Base-by-base conservation (phyloP, 1,140 invertebrate genomes). In the Nixonia krombeini region DNA sequence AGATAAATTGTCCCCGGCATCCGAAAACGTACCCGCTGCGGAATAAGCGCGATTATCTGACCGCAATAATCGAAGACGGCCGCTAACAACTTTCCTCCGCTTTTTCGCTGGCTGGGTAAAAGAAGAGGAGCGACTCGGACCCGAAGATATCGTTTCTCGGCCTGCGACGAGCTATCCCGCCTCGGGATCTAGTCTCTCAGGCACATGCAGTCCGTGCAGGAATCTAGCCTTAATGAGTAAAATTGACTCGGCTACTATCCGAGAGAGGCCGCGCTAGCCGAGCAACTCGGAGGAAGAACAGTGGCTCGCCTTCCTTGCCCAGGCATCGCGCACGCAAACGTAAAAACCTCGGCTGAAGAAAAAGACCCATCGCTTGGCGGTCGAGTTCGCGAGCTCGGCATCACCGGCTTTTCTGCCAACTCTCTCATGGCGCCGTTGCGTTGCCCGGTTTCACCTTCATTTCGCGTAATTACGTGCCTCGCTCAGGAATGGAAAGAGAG, bases 161-260 rank as follows among this genome's bases (percentile, higher is more conserved):
- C 33, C 56, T 70, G 56, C 51, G 51, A 57, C 56, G 55, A 68
- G 69, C 73, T 82, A 82, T 82, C 79, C 79, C 67, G 56, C 49
- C 67, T 45, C 40, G 58, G 67, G 78, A 84, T 83, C 78, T 81
- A 75, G 74, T 75, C 73, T 64, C 72, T 51, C 55, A 52, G 47
- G 69, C 58, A 44, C 58, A 57, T 66, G 44, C 64, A 56, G 70
- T 78, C 72, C 81, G 77, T 80, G 80, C 79, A 83, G 75, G 78
- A 82, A 82, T 83, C 81, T 84, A 83, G 74, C 58, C 75, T 83
- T 84, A 84, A 84, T 83, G 80, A 84, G 78, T 82, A 82, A 84
- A 82, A 81, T 78, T 80, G 72, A 72, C 70, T 78, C 65, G 33
- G 56, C 23, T 56, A 40, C 55, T 33, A 65, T 58, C 47, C 50